A percentile compares a stretch with the other conserved stretches of the same genome.
These are phyloP conservation scores for Lota lota DNA, from an alignment of 2,113 vertebrate species.

Conservation along the genomic window DNA sequence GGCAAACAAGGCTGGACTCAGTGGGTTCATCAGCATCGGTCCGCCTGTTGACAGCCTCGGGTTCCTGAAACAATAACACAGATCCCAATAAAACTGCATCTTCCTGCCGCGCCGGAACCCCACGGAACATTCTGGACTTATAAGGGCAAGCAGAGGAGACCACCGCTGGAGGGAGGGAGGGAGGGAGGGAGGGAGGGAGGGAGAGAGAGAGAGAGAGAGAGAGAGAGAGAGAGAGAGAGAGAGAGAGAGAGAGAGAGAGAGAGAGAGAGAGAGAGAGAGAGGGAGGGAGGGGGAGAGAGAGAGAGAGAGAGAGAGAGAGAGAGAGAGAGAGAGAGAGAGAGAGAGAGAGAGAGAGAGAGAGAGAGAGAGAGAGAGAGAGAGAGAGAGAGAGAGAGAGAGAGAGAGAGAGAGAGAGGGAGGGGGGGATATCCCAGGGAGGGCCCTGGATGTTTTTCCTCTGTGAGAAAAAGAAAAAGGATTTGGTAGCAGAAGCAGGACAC, in stretches of 20 bases:
- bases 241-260: constrained; percentile 1
- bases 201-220: constrained; percentile 14
- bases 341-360: neutral
- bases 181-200: neutral
- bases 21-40: constrained; percentile 25
- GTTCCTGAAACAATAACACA: constrained; percentile 54
- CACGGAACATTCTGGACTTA: constrained; percentile 64
- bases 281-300: neutral
- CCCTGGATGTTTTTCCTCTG: no score
- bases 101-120: constrained; percentile 51
- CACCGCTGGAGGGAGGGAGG: constrained; percentile 6
- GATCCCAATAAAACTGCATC: constrained; percentile 48
- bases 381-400: constrained; percentile 32
- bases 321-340: constrained; percentile 2
- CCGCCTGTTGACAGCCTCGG: constrained; percentile 45
- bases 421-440: no score
- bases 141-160: constrained; percentile 59
- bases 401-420: neutral
- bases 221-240: constrained; percentile 24
- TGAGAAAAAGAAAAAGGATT: no score
- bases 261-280: constrained; percentile 2
- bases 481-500: no score
- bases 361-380: neutral
- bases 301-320: constrained; percentile 33
- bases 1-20: constrained; percentile 37